These are phyloP conservation scores for Arenaria interpres DNA, from an alignment of 2,113 vertebrate genomes.

Conservation along the genomic window DNA sequence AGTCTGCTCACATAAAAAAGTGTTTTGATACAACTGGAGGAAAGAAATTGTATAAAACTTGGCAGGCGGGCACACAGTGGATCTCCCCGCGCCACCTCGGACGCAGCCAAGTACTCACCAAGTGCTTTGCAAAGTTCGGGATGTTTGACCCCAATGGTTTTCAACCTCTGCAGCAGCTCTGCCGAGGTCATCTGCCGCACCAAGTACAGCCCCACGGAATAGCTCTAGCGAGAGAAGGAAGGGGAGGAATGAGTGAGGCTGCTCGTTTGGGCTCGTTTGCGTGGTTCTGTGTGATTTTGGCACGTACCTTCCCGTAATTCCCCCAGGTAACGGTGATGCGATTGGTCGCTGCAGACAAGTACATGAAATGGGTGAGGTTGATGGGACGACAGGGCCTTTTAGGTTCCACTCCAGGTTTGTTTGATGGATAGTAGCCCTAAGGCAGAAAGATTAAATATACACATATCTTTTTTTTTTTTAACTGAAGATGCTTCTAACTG, in stretches of 20 bases:
- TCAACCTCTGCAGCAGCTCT: slow-evolving; percentile 92
- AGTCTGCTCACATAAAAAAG: not conserved
- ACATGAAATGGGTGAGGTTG: slow-evolving; percentile 97
- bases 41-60: not conserved
- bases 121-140: slow-evolving; percentile 94
- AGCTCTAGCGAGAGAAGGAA: slow-evolving; percentile 78
- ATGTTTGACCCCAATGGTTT: slow-evolving; percentile 91
- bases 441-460: not conserved
- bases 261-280: accelerated
- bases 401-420: slow-evolving; percentile 96
- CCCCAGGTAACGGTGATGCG: slow-evolving; percentile 96
- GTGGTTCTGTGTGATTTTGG: accelerated
- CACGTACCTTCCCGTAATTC: slow-evolving; percentile 93
- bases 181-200: slow-evolving; percentile 92
- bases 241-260: not conserved
- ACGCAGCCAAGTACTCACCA: slow-evolving; percentile 78
- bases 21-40: not conserved
- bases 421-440: slow-evolving; percentile 97
- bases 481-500: not conserved
- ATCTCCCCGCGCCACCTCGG: not conserved
- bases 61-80: not conserved
- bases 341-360: slow-evolving; percentile 91
- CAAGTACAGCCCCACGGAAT: slow-evolving; percentile 93
- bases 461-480: not conserved
- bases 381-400: slow-evolving; percentile 95